Evolutionary conservation across 2,888 invertebrate genomes (phyloP).

Genomic region (Byasa hedistus): DNA sequence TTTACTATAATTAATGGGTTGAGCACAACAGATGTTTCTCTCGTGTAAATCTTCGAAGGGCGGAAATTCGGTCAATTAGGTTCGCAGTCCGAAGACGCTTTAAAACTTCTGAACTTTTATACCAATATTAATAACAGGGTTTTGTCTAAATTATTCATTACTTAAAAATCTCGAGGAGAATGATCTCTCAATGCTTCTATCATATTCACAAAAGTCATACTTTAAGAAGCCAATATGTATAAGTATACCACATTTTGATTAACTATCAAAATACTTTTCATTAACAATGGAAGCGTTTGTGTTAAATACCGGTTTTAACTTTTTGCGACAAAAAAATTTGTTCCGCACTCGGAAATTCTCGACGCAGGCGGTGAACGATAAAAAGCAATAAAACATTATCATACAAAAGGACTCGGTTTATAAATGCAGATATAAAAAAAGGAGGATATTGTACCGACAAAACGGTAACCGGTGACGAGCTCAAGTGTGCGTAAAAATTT

Average conservation of each 20-base stretch:
- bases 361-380: slow-evolving; percentile 8
- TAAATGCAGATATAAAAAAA: slow-evolving; percentile 13
- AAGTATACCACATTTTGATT: no score
- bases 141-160: not conserved
- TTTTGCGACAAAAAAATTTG: no score
- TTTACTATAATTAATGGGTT: not conserved
- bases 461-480: slow-evolving; percentile 16
- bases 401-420: slow-evolving; percentile 24
- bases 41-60: not conserved
- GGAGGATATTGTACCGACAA: slow-evolving; percentile 19
- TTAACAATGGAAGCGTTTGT: no score
- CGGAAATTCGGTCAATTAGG: not conserved
- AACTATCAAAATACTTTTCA: no score
- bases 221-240: no score
- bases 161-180: no score
- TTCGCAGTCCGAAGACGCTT: not conserved
- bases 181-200: no score
- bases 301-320: no score
- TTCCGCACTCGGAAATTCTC: not conserved
- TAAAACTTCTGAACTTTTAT: not conserved
- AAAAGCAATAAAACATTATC: slow-evolving; percentile 22
- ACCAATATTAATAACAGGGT: not conserved
- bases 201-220: no score
- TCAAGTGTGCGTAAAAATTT: slow-evolving; percentile 19
- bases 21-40: not conserved